A percentile compares a stretch with the other conserved stretches of the same genome.
Conservation (phyloP, 2,888 invertebrate genomes). For the Eurois occulta region DNA sequence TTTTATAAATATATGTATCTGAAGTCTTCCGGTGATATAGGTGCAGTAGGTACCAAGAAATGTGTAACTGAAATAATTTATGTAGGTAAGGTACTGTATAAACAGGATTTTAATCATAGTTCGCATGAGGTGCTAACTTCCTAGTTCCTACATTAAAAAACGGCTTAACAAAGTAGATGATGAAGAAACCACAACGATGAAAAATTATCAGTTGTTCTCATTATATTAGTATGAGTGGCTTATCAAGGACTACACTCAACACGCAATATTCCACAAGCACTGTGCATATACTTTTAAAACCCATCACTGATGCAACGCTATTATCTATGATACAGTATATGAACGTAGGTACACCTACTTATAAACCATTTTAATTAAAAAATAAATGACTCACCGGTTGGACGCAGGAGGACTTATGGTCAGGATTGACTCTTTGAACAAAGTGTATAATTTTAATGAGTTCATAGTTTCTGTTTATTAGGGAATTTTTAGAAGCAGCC, state of each 20-base stretch:
- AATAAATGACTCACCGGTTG: slow-evolving; percentile 14
- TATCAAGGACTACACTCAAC: slow-evolving; percentile 46
- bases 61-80: slow-evolving; percentile 14
- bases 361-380: slow-evolving; percentile 29
- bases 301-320: slow-evolving; percentile 7
- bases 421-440: background rate
- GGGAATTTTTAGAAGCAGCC: background rate
- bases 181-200: slow-evolving; percentile 9
- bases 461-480: background rate
- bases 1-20: background rate
- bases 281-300: slow-evolving; percentile 33
- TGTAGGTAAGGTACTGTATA: background rate
- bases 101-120: background rate
- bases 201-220: slow-evolving; percentile 39
- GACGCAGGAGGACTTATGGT: background rate
- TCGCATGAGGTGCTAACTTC: background rate
- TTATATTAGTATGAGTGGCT: slow-evolving; percentile 24
- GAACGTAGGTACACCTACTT: slow-evolving; percentile 6
- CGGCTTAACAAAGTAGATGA: slow-evolving; percentile 12
- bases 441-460: background rate
- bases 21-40: slow-evolving; percentile 2
- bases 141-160: background rate
- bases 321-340: slow-evolving; percentile 39
- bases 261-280: slow-evolving; percentile 44
- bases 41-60: slow-evolving; percentile 9